phyloP scores from a whole-genome alignment of 2,113 vertebrate species.

The Sinocyclocheilus grahami region DNA sequence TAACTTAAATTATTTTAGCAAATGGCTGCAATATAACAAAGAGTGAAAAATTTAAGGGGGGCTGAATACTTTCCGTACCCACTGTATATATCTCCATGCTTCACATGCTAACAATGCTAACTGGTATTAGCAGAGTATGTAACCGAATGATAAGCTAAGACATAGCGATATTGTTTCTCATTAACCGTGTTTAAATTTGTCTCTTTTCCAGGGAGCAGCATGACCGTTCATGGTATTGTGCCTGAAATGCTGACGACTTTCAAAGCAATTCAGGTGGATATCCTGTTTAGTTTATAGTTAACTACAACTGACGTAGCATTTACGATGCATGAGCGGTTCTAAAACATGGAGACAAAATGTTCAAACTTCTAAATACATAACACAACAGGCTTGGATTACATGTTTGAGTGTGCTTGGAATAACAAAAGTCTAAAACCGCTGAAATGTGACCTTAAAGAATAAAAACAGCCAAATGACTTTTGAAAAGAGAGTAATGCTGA shows the following conservation, averaged over 20 bases:
- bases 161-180: background rate
- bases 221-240: background rate
- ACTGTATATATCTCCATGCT: constrained; percentile 73
- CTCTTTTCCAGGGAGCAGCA: background rate
- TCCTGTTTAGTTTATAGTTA: constrained; percentile 21
- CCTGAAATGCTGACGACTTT: background rate
- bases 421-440: background rate
- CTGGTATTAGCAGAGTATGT: background rate
- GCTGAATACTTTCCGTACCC: too few relatives aligned
- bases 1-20: too few relatives aligned
- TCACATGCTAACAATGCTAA: constrained; percentile 60
- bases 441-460: background rate
- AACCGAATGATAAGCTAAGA: background rate
- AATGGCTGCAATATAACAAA: too few relatives aligned
- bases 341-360: background rate
- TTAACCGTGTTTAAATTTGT: background rate
- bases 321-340: background rate
- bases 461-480: background rate
- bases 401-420: constrained; percentile 2
- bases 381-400: background rate
- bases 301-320: background rate
- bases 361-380: constrained; percentile 25
- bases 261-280: background rate
- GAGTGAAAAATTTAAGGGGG: too few relatives aligned
- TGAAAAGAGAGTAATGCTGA: background rate